Evolutionary conservation across 2,888 invertebrate genomes (phyloP).

Genomic region (Steinernema carpocapsae): DNA sequence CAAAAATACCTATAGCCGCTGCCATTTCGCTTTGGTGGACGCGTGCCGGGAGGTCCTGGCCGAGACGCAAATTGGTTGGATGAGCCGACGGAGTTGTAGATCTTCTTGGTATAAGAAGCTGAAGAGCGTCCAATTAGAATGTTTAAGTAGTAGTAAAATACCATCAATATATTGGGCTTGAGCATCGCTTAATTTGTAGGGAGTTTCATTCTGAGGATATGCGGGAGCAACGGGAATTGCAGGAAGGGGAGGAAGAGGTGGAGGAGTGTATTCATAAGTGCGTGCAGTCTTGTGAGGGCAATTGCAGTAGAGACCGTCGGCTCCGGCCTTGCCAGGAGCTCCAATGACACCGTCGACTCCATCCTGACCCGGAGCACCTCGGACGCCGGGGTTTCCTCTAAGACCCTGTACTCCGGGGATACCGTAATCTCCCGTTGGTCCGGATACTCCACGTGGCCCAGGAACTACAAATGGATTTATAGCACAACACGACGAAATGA

Average conservation of each 20-base stretch:
- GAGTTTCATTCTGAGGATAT: not conserved
- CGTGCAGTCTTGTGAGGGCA: slow-evolving; percentile 12
- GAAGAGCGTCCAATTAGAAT: not conserved
- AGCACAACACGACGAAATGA: not conserved
- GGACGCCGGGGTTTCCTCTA: not conserved
- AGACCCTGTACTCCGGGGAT: not conserved
- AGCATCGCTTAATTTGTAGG: not conserved
- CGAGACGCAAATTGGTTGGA: not conserved
- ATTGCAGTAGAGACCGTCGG: slow-evolving; percentile 2
- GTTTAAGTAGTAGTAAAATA: no score
- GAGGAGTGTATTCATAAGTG: not conserved
- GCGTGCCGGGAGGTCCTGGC: slow-evolving; percentile 1
- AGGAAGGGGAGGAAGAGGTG: not conserved
- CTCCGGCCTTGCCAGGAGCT: not conserved
- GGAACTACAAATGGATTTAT: not conserved
- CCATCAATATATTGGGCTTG: slow-evolving; percentile 6
- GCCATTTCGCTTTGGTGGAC: not conserved
- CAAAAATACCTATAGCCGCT: slow-evolving; percentile 17
- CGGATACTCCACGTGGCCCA: slow-evolving; percentile 6
- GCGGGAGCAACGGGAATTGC: not conserved
- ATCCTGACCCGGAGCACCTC: slow-evolving; percentile 1
- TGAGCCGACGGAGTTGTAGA: not conserved
- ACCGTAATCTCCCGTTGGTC: slow-evolving; percentile 19
- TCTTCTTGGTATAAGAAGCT: slow-evolving; percentile 14
- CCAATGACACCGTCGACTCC: slow-evolving; percentile 14